Base-by-base conservation (phyloP, 1,140 invertebrate species). In the Drosophila sp. region DNA sequence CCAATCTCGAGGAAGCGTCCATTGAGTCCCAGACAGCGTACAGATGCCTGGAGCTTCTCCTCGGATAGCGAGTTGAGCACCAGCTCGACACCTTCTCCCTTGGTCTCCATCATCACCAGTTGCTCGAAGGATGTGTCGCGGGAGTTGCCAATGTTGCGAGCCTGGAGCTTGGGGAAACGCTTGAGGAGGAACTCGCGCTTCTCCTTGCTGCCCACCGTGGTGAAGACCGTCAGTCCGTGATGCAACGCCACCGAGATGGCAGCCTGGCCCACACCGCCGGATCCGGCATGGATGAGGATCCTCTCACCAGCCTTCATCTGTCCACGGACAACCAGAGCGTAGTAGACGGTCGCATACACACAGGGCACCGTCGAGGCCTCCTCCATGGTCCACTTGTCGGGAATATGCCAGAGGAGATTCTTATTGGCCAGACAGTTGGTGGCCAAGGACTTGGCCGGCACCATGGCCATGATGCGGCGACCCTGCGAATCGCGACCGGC, bases 1-100 rank as follows among this genome's bases (percentile, higher is more conserved):
- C 98, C 98, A 83, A 99, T 99, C 93, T 99, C 98, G 16, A 99
- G 93, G 93, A 99, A 99, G 25, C 97, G 94, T 21, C 98, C 98
- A 89, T 98, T 97, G 43, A 95, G 93, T 1, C 96, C 97, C 18
- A 99, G 92, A 89, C 98, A 98, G 50, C 98, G 94, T 2, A 99
- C 93, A 46, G 97, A 98, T 5, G 98, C 98, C 91, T 97, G 97
- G 4, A 99, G 93, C 93, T 98, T 98, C 63, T 99, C 97, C 80
- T 96, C 97, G 2, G 98, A 96, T 3, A 99, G 92, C 0, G 98
- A 99, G 92, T 99, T 99, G 7, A 99, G 93, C 4, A 99, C 96
- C 1, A 99, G 89, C 89, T 99, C 96, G 11, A 99, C 98, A 73
- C 98, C 98, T 77, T 94, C 93, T 1, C 97, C 97, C 16, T 95